Conservation (phyloP, 2,797 vertebrate genomes). For the Oceanodroma leucorhoa region DNA sequence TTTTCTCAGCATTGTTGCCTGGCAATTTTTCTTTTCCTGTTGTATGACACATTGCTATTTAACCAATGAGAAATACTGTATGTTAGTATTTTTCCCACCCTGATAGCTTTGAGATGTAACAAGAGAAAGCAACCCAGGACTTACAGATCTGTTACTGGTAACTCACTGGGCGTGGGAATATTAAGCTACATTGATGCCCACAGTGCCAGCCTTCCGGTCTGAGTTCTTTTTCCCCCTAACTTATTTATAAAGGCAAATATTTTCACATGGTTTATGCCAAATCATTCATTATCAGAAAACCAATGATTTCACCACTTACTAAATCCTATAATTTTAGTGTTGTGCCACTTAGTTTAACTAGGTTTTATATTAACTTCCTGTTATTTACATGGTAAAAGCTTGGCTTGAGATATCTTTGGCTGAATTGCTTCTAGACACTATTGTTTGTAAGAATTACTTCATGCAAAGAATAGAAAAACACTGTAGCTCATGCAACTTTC, state of each 20-base stretch:
- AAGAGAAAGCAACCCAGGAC: background rate
- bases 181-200: background rate
- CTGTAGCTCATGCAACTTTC: background rate
- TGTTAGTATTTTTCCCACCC: background rate
- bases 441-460: slow-evolving; percentile 30
- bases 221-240: background rate
- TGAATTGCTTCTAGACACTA: background rate
- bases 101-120: background rate
- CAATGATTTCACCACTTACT: background rate
- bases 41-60: background rate
- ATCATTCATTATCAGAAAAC: slow-evolving; percentile 7
- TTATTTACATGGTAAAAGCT: slow-evolving; percentile 12
- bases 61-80: background rate
- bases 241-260: slow-evolving; percentile 1
- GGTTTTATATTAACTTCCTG: slow-evolving; percentile 27
- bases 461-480: slow-evolving; percentile 2
- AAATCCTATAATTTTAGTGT: background rate
- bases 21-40: background rate
- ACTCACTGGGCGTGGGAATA: background rate
- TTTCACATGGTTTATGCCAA: slow-evolving; percentile 18
- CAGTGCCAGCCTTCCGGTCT: background rate
- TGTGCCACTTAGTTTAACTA: slow-evolving; percentile 1
- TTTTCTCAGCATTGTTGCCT: background rate
- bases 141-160: background rate
- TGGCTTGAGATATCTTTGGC: background rate